Percentiles rank a stretch among this genome's conserved stretches.
These are phyloP conservation scores for Aphaenogaster rudis DNA, from an alignment of 1,140 invertebrate species.

Conservation along the genomic window DNA sequence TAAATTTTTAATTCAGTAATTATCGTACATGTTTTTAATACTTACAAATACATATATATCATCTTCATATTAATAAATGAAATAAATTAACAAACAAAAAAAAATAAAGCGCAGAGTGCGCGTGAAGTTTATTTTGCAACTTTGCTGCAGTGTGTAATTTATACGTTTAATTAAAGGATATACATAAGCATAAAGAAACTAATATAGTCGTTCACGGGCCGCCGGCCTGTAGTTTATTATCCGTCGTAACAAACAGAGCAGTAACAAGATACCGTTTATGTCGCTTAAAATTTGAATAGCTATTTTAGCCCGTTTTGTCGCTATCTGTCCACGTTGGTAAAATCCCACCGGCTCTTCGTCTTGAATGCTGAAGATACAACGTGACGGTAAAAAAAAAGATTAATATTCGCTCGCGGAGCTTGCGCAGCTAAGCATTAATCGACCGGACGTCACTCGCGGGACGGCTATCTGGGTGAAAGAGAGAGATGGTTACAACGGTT, in stretches of 20 bases:
- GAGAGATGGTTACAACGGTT: background rate
- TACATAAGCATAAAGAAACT: conserved; percentile 3
- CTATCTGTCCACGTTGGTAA: conserved; percentile 1
- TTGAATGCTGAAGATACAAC: background rate
- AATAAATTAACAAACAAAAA: background rate
- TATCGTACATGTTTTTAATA: background rate
- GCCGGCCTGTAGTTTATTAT: background rate
- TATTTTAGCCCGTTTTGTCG: conserved; percentile 9
- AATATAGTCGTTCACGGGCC: background rate
- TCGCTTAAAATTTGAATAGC: conserved; percentile 20
- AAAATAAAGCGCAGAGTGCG: background rate
- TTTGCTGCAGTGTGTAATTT: background rate
- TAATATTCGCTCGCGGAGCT: conserved; percentile 27
- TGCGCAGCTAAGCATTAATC: conserved; percentile 31
- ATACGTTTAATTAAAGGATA: background rate
- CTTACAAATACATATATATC: background rate
- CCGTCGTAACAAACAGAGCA: background rate
- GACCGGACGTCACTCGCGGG: background rate
- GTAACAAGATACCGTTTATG: conserved; percentile 15
- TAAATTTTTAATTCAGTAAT: background rate
- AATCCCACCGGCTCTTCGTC: background rate
- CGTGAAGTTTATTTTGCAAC: background rate
- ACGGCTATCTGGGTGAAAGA: background rate
- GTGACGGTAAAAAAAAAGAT: conserved; percentile 1
- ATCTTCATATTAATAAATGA: background rate